Base-by-base conservation (phyloP, 2,113 vertebrate species). In the Paraplagusia blochii region DNA sequence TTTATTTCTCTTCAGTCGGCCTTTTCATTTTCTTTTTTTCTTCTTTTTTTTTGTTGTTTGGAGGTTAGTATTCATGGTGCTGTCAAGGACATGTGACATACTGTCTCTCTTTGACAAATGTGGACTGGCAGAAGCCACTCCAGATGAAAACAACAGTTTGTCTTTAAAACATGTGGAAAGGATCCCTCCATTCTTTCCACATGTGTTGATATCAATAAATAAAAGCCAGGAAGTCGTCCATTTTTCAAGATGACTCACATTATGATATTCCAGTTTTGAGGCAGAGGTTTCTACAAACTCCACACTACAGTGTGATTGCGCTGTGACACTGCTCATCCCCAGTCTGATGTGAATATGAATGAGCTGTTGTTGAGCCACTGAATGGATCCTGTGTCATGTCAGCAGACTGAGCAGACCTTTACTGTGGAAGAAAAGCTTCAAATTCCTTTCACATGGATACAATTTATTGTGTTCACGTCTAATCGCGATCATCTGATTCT, bases 381-480 rank as follows among this genome's bases (percentile, higher is more conserved):
- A 88, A 87, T 80, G 79, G 53, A 34, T 33, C 45, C 78, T 84
- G 78, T 88, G 77, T 80, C 58, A 40, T 63, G 45, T 84, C 70
- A 68, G 72, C 74, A 70, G 79, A 76, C 74, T 61, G 22, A 29
- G 22, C 43, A 18, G 44, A 55, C 33, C 38, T 57, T 58, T 29
- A 17, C 15, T 1, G 15, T 58, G 11, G 44, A 34, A 36, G 13
- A 62, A 58, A 58, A 43, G 13, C 44, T 12, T 15, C 22, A 18
- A 3, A 9, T 63, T 72, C 8, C 39, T 38, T 53, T 53, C 18
- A 19, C 15, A 18, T 40, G 34, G 53, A 49, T 49, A 33, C 63
- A 57, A 45, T 63, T 45, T 34, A 4, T 29, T 33, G 10, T 39
- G 5, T 50, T 58, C 35, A 8, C 55, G 15, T 34, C 1, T 22